These are phyloP conservation scores for Camponotus vicinus DNA, from an alignment of 1,140 invertebrate species.

Conservation along the genomic window DNA sequence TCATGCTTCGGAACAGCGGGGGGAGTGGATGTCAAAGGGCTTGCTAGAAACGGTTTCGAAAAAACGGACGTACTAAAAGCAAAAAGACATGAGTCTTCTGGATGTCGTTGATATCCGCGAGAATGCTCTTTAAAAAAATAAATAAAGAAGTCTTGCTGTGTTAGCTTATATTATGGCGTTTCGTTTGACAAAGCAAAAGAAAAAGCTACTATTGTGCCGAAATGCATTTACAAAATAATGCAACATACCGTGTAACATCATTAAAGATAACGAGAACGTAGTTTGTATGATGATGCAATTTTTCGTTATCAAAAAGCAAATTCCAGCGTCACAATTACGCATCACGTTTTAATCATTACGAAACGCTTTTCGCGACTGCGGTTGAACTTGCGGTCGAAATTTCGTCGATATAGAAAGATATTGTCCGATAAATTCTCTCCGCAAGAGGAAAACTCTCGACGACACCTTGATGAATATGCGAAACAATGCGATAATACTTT, in stretches of 20 bases:
- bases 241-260: not conserved
- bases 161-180: not conserved
- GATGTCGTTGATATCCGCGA: not conserved
- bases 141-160: not conserved
- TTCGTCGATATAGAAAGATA: slow-evolving; percentile 8
- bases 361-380: slow-evolving; percentile 11
- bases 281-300: slow-evolving; percentile 12
- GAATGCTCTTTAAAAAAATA: not conserved
- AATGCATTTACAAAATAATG: slow-evolving; percentile 3
- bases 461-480: slow-evolving; percentile 13
- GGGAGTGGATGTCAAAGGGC: slow-evolving; percentile 8
- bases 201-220: slow-evolving; percentile 7
- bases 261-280: slow-evolving; percentile 21
- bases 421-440: slow-evolving; percentile 13
- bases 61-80: slow-evolving; percentile 37
- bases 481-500: slow-evolving; percentile 11
- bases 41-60: not conserved
- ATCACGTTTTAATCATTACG: slow-evolving; percentile 43
- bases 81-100: not conserved
- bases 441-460: slow-evolving; percentile 10
- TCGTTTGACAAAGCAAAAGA: not conserved
- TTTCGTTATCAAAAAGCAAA: slow-evolving; percentile 35
- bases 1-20: not conserved
- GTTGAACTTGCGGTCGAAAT: slow-evolving; percentile 34
- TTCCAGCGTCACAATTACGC: slow-evolving; percentile 27